A percentile compares a stretch with the other conserved stretches of the same genome.
These are phyloP conservation scores for Caenorhabditis afra DNA, from an alignment of 2,888 invertebrate species.

Conservation along the genomic window DNA sequence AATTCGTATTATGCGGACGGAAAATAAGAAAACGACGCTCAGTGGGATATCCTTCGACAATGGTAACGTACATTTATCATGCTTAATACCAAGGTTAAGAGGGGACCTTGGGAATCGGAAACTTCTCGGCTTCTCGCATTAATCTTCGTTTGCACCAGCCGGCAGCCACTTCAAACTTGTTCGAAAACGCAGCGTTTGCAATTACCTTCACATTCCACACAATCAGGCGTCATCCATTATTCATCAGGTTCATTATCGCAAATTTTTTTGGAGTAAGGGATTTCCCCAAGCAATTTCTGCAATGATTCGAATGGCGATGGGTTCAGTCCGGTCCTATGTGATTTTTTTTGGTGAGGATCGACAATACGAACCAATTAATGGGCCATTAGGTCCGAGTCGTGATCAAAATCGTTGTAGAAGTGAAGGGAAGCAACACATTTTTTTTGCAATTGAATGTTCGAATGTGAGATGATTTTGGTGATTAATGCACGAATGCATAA, in stretches of 20 bases:
- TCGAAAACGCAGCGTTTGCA: constrained; percentile 8
- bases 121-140: constrained; percentile 12
- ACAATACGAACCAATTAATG: constrained; percentile 52
- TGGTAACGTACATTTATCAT: constrained; percentile 19
- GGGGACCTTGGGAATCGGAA: constrained; percentile 7
- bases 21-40: constrained; percentile 3
- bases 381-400: constrained; percentile 45
- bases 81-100: constrained; percentile 38
- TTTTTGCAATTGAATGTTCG: constrained; percentile 20
- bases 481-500: constrained; percentile 44
- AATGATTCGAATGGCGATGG: constrained; percentile 1
- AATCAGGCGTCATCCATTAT: constrained; percentile 22
- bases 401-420: constrained; percentile 8
- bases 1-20: not conserved
- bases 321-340: constrained; percentile 16
- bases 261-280: not conserved
- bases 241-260: constrained; percentile 19
- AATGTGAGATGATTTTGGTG: constrained; percentile 46
- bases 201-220: constrained; percentile 11
- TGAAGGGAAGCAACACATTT: constrained; percentile 11
- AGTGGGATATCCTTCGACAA: constrained; percentile 43
- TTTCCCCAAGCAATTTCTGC: not conserved
- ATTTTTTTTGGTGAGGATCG: constrained; percentile 17
- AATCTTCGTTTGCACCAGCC: constrained; percentile 13
- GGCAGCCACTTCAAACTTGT: constrained; percentile 15